phyloP scores from a whole-genome alignment of 2,797 vertebrate species.

The Chelon auratus region DNA sequence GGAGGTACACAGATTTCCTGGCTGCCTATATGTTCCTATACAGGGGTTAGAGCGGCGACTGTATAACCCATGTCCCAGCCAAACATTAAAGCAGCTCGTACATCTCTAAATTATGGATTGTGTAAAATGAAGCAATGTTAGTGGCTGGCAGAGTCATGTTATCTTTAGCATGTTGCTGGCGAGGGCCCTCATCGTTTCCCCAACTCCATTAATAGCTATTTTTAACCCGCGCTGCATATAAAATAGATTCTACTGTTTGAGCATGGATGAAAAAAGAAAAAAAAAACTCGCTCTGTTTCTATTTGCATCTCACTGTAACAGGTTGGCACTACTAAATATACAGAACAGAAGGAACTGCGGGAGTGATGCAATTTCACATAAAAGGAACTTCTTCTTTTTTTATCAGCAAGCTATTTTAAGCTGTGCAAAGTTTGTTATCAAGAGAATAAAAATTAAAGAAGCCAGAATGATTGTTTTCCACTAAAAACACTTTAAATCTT shows the following conservation, averaged over 20 bases:
- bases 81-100: constrained; percentile 61
- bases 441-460: constrained; percentile 36
- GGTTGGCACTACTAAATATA: constrained; percentile 33
- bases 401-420: constrained; percentile 43
- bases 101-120: constrained; percentile 72
- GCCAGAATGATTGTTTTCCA: constrained; percentile 21
- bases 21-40: constrained; percentile 32
- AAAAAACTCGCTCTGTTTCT: constrained; percentile 56
- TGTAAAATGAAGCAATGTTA: constrained; percentile 63
- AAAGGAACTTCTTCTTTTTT: constrained; percentile 23
- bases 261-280: constrained; percentile 53
- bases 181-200: constrained; percentile 50
- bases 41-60: constrained; percentile 45
- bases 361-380: constrained; percentile 39
- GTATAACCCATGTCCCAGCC: constrained; percentile 63
- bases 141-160: constrained; percentile 55
- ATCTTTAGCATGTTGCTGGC: constrained; percentile 66
- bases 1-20: constrained; percentile 56
- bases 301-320: constrained; percentile 54
- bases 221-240: constrained; percentile 62
- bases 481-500: not conserved
- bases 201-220: constrained; percentile 68
- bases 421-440: constrained; percentile 23
- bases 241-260: constrained; percentile 65
- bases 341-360: constrained; percentile 20